Evolutionary conservation across 2,113 vertebrate genomes (phyloP), one percentile per base, ranked within the genome.

Genomic region (Sprattus sprattus): DNA sequence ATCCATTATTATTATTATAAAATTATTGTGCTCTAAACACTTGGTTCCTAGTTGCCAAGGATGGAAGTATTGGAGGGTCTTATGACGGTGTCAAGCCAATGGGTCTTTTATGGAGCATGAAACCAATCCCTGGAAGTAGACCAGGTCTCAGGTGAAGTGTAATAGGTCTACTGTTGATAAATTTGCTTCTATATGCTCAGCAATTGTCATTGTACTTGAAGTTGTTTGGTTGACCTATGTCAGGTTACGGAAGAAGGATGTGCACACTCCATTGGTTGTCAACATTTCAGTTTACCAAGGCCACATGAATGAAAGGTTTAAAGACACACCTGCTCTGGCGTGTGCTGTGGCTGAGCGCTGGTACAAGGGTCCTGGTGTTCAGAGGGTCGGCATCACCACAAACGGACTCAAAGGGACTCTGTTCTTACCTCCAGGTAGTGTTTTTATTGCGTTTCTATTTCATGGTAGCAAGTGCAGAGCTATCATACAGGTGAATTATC

Each of bases 101-200:
- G 94, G 95, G 94, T 82, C 87, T 96, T 6, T 71, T 96, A 28
- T 95, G 95, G 95, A 95, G 95, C 49, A 90, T 95, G 85, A 92
- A 89, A 82, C 91, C 94, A 32, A 89, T 94, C 83, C 92, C 94
- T 83, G 94, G 94, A 46, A 94, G 93, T 84, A 91, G 91, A 88
- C 86, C 89, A 39, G 91, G 93, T 22, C 92, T 95, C 87, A 91
- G 95, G 95, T 95, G 64, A 71, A 28, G 64, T 28, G 3, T 16
- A 54, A 54, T 15, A n/a, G n/a, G n/a, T n/a, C n/a, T n/a, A 54
- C 13, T 54, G 52, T 54, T 54, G 11, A 15, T 54, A 54, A 18
- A 16, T 54, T 54, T 54, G 16, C 9, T 49, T 49, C 0, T 2
- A 49, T 49, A 49, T 16, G 52, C 15, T 54, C 15, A 54, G 16